Conservation (phyloP, 1,140 invertebrate genomes). For the Rhynchophorus ferrugineus region DNA sequence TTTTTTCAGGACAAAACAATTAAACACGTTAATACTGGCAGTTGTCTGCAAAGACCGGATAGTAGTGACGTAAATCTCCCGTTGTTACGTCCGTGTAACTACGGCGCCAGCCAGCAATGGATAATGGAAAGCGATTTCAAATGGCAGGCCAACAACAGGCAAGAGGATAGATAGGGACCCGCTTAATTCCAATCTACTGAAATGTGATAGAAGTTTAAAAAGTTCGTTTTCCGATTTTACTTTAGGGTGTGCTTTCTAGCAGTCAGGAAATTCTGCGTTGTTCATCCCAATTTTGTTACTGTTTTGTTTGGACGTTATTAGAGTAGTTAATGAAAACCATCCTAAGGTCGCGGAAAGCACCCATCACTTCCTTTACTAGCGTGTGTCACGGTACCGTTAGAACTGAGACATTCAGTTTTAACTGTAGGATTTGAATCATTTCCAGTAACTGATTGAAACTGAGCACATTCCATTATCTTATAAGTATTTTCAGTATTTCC, state of each 20-base stretch:
- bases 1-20: conserved; percentile 72
- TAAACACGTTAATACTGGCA: conserved; percentile 84
- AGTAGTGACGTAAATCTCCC: conserved; percentile 55
- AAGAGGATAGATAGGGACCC: conserved; percentile 22
- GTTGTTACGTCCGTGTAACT: conserved; percentile 66
- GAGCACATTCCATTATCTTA: background rate
- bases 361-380: no score
- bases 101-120: conserved; percentile 76
- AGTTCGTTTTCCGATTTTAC: background rate
- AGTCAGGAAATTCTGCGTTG: background rate
- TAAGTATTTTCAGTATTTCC: background rate
- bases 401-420: no score
- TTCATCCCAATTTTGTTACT: background rate
- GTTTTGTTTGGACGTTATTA: no score
- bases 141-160: conserved; percentile 65
- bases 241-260: background rate
- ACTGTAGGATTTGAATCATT: no score
- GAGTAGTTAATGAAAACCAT: no score
- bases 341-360: no score
- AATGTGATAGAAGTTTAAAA: background rate
- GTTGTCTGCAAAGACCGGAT: conserved; percentile 82
- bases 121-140: conserved; percentile 92
- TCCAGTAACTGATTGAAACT: no score
- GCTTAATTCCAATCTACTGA: background rate
- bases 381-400: no score